A percentile compares a stretch with the other conserved stretches of the same genome.
Evolutionary conservation across 2,888 invertebrate genomes (phyloP).

Genomic region (Aphrophora alni): DNA sequence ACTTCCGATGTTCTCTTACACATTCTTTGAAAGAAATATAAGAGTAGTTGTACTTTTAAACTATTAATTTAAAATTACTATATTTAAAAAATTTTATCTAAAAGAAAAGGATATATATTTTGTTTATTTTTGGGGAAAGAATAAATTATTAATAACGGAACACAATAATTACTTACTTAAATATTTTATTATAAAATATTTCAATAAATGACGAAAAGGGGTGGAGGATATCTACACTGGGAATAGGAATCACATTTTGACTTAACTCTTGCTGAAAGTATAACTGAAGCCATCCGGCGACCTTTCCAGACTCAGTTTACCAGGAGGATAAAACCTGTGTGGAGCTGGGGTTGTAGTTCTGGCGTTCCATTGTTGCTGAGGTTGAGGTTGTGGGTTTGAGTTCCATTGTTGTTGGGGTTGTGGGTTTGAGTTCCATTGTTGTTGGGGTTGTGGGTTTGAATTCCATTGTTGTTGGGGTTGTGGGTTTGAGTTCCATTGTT

Average conservation of each 20-base stretch:
- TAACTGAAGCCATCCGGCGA: constrained; percentile 89
- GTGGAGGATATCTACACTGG: constrained; percentile 44
- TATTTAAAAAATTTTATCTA: too few relatives aligned
- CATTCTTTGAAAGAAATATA: too few relatives aligned
- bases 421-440: constrained; percentile 58
- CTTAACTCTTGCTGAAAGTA: constrained; percentile 56
- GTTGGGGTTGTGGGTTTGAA: constrained; percentile 57
- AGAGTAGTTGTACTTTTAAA: too few relatives aligned
- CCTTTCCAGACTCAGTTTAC: constrained; percentile 83
- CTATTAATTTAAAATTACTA: too few relatives aligned
- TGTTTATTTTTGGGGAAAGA: too few relatives aligned
- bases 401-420: constrained; percentile 53
- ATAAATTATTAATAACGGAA: background rate
- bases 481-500: constrained; percentile 59
- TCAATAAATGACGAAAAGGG: constrained; percentile 22
- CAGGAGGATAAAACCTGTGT: constrained; percentile 81
- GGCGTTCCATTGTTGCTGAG: constrained; percentile 54
- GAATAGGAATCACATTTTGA: constrained; percentile 2
- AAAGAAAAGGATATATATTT: too few relatives aligned
- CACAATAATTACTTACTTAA: constrained; percentile 16
- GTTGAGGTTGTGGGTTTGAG: constrained; percentile 42
- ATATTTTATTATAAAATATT: constrained; percentile 35
- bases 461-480: constrained; percentile 60
- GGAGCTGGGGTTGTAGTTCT: constrained; percentile 70
- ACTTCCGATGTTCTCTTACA: too few relatives aligned